Evolutionary conservation across 2,113 vertebrate species (phyloP).

Genomic region (Pangasianodon hypophthalmus): DNA sequence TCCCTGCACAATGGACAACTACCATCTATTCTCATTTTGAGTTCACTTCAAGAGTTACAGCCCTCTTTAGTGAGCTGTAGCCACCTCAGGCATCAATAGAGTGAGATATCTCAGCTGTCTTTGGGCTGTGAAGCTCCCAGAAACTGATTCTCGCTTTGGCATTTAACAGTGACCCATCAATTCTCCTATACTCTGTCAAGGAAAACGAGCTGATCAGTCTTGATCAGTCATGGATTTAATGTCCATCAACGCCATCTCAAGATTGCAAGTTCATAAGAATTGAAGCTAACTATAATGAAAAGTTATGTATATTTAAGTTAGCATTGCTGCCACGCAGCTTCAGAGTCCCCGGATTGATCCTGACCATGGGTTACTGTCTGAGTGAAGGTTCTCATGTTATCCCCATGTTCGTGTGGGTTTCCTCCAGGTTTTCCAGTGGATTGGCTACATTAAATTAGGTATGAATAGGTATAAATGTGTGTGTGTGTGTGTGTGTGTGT

Average conservation of each 20-base stretch:
- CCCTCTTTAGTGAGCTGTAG: slow-evolving; percentile 69
- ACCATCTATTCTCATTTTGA: slow-evolving; percentile 80
- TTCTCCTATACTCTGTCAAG: slow-evolving; percentile 57
- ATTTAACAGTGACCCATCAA: slow-evolving; percentile 48
- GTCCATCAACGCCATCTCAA: slow-evolving; percentile 41
- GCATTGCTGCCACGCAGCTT: not conserved
- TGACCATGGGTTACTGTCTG: not conserved
- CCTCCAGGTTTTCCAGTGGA: not conserved
- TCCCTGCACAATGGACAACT: slow-evolving; percentile 75
- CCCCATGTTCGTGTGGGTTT: not conserved
- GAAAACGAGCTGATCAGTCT: slow-evolving; percentile 61
- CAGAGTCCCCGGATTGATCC: not conserved
- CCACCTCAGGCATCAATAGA: slow-evolving; percentile 67
- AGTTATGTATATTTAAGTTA: not conserved
- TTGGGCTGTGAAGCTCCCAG: slow-evolving; percentile 54
- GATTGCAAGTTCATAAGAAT: not conserved
- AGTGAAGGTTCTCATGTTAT: not conserved
- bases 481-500: too few relatives aligned
- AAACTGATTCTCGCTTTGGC: slow-evolving; percentile 56
- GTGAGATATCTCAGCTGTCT: slow-evolving; percentile 66
- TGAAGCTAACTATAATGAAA: not conserved
- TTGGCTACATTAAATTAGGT: not conserved
- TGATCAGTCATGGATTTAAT: slow-evolving; percentile 71
- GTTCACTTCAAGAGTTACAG: slow-evolving; percentile 59
- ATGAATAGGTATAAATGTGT: not conserved